Conservation (phyloP, 2,113 vertebrate species). For the Colinus virginianus region DNA sequence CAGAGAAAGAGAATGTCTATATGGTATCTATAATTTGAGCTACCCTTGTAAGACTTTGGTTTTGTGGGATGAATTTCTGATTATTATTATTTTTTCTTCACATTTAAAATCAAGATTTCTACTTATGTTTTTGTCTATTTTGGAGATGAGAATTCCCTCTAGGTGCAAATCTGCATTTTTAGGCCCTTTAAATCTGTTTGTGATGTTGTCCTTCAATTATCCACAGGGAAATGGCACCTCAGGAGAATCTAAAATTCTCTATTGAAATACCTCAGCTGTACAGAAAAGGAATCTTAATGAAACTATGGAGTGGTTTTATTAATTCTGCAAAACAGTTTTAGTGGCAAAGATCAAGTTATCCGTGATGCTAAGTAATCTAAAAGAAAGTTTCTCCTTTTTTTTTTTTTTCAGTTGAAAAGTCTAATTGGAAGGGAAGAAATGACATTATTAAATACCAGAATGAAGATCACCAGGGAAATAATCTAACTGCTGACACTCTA, state of each 20-base stretch:
- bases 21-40: neutral
- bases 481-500: constrained; percentile 37
- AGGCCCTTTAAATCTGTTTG: neutral
- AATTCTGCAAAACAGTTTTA: neutral
- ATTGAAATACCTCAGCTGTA: neutral
- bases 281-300: neutral
- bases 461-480: constrained; percentile 50
- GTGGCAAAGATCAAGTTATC: neutral
- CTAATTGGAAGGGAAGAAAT: constrained; percentile 24
- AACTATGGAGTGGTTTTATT: neutral
- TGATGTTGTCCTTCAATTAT: neutral
- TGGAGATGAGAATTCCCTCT: neutral
- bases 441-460: constrained; percentile 44
- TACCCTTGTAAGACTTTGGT: neutral
- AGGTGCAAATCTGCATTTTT: neutral
- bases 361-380: neutral
- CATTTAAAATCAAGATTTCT: neutral
- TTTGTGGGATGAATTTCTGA: neutral
- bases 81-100: neutral
- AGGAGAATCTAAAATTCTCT: neutral
- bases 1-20: neutral
- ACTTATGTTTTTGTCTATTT: neutral
- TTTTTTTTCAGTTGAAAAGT: neutral
- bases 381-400: neutral
- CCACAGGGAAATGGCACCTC: neutral